phyloP scores from a whole-genome alignment of 2,888 invertebrate genomes.

The Phengaris arion region DNA sequence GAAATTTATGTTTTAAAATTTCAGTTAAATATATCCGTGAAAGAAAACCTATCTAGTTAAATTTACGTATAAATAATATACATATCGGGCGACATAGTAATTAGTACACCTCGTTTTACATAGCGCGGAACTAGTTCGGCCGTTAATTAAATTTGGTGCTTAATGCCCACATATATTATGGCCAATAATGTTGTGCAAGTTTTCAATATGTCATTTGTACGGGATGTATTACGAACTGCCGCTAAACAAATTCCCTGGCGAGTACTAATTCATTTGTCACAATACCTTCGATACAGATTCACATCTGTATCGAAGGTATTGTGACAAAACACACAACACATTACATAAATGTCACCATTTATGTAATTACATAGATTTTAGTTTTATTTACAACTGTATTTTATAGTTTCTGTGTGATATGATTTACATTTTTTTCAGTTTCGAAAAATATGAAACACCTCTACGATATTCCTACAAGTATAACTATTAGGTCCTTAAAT shows the following conservation, averaged over 20 bases:
- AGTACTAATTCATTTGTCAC: conserved; percentile 16
- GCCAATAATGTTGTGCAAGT: conserved; percentile 25
- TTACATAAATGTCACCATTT: too few relatives aligned
- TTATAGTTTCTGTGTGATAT: background rate
- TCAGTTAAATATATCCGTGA: background rate
- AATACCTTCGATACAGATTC: background rate
- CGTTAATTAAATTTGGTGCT: conserved; percentile 17
- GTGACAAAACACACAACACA: too few relatives aligned
- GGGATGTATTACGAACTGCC: conserved; percentile 9
- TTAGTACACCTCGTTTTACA: conserved; percentile 27
- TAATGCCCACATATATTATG: conserved; percentile 2
- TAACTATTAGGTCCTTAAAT: too few relatives aligned
- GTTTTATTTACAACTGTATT: background rate
- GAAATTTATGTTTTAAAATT: too few relatives aligned
- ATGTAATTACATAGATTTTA: background rate
- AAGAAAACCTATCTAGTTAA: background rate
- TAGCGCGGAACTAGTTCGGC: background rate
- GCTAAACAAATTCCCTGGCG: conserved; percentile 10
- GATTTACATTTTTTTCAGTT: background rate
- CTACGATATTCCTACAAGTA: background rate
- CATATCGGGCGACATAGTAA: background rate
- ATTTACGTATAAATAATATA: background rate
- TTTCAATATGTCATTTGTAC: conserved; percentile 21
- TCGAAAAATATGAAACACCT: background rate
- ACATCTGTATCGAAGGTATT: too few relatives aligned